Base-by-base conservation (phyloP, 2,888 invertebrate species). In the Brachypterus glaber region DNA sequence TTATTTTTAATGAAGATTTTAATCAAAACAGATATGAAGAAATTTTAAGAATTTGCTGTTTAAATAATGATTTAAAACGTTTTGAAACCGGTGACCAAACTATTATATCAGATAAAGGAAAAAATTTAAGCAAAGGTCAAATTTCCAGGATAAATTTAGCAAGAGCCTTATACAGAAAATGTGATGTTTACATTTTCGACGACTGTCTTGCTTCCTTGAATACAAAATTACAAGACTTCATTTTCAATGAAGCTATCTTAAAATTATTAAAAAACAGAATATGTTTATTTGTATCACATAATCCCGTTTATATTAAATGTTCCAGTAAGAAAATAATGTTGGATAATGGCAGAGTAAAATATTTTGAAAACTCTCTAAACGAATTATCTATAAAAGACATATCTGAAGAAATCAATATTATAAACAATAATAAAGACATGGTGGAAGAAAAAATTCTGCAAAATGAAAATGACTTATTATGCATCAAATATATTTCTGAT, bases 151-250 rank as follows among this genome's bases (percentile, higher is more conserved):
- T 90, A 17, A 84, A 82, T 60, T 66, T 90, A 32, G 85, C 83
- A 0, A 69, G 86, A 54, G 77, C 82, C 1, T 65, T 86, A 30
- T 87, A 86, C 55, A 75, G 74, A 50, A 74, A 82, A 47, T 82
- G 83, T 1, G 84, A 87, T 48, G 70, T 87, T 17, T 87, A 85
- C 53, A 64, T 87, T 17, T 62, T 87, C 21, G 86, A 88, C 51
- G 87, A 88, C 58, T 85, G 86, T 0, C 63, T 88, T 11, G 82
- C 83, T 26, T 84, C 86, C 0, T 79, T 88, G 1, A 88, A 88
- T 53, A 71, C 82, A 0, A 74, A 75, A 36, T 85, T 88, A 0
- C 81, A 80, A 2, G 70, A 77, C 21, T 74, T 78, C 49, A 65
- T 82, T 3, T 87, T 85, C 59, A 73, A 81, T 17, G 73, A 76